Evolutionary conservation across 2,888 invertebrate species (phyloP).

Genomic region (Monopis laevigella): DNA sequence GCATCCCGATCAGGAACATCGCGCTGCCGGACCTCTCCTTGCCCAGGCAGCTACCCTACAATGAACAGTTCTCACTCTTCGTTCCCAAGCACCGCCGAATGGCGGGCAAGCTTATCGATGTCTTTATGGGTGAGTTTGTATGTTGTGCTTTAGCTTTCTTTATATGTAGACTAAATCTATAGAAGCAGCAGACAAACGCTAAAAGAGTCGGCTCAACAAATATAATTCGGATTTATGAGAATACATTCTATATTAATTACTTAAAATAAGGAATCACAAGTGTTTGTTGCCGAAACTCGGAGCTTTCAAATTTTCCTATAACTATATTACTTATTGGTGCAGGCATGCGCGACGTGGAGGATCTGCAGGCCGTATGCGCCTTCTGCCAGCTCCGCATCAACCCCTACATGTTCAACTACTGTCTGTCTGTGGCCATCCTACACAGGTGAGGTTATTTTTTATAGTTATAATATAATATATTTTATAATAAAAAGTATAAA

Average conservation of each 20-base stretch:
- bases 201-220: too few species aligned
- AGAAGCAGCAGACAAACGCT: too few species aligned
- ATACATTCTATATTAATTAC: too few species aligned
- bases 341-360: constrained; percentile 77
- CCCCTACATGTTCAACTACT: constrained; percentile 80
- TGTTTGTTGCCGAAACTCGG: too few species aligned
- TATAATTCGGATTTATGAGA: too few species aligned
- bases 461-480: neutral
- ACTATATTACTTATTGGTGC: too few species aligned
- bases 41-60: constrained; percentile 70
- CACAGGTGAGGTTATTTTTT: constrained; percentile 56
- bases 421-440: constrained; percentile 75
- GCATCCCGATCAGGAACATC: constrained; percentile 68
- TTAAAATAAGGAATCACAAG: too few species aligned
- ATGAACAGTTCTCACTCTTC: constrained; percentile 77
- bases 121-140: constrained; percentile 70
- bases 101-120: constrained; percentile 73
- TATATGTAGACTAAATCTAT: too few species aligned
- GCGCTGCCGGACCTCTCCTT: constrained; percentile 70
- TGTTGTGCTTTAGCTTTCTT: too few species aligned
- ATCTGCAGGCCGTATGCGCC: constrained; percentile 73
- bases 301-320: too few species aligned
- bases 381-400: constrained; percentile 77
- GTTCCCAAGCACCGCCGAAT: constrained; percentile 73
- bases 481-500: too few species aligned